Base-by-base conservation (phyloP, 2,797 vertebrate species). In the Nyctalus aviator region DNA sequence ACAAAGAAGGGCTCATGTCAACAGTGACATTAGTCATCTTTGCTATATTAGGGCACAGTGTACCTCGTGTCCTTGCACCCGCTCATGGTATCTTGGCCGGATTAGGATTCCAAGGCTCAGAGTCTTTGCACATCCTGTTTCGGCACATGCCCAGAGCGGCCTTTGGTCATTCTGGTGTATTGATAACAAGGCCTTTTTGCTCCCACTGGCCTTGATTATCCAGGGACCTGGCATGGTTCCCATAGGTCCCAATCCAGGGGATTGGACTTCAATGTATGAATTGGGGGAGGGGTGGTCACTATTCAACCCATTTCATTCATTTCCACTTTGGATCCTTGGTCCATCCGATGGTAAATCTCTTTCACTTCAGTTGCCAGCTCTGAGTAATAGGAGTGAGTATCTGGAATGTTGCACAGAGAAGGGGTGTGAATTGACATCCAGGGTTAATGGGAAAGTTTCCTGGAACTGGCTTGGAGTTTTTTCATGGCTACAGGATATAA, bases 181-280 rank as follows among this genome's bases (percentile, higher is more conserved):
- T 62, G 59, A 62, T 62, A 62, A 30, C 59, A 62, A 62, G 59
- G 59, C 57, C 12, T 62, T 62, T 62, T 12, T 13, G 25, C 57
- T 14, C 57, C 57, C 59, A 30, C 27, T 30, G 27, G 59, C 27
- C 59, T 62, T 62, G 59, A 30, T 25, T 62, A 62, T 62, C 25
- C 2, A 2, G 59, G 12, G 12, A 62, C 59, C 27, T 62, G 59
- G 59, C 27, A 30, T 62, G 59, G 59, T 62, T 62, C 59, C 59
- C 59, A 62, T 12, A 62, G 59, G 12, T 64, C 12, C 2, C 17
- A 17, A 50, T 91, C 73, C 44, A 6, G 44, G 1, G 7, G 44
- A 5, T 64, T 91, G 84, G 35, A 68, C 25, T 95, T 94, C 55
- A 95, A 15, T 50, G 25, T 85, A 44, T 12, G 41, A 90, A 75